Base-by-base conservation (phyloP, 2,797 vertebrate genomes). In the Clarias platycephalus region DNA sequence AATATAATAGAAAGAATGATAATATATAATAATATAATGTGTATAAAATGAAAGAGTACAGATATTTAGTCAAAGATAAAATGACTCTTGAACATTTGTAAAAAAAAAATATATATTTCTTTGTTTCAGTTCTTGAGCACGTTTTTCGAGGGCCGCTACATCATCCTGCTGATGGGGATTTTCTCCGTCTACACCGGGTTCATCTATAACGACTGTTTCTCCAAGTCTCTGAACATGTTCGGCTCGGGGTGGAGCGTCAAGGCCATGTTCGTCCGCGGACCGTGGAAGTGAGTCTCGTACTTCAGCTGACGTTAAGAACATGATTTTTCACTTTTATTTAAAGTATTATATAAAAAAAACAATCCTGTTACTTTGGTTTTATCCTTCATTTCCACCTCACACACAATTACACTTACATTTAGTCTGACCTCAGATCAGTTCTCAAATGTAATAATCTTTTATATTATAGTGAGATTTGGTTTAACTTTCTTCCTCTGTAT, bases 131-230 rank as follows among this genome's bases (percentile, higher is more conserved):
- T 99, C 91, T 93, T 95, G 95, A 97, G 96, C 88, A 97, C 95
- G 31, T 96, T 99, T 88, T 99, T 97, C 85, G 95, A 98, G 60
- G 98, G 98, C 0, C 95, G 98, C 1, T 99, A 99, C 0, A 97
- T 99, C 87, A 97, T 99, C 84, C 88, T 99, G 83, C 92, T 99
- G 92, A 99, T 99, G 98, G 98, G 98, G 10, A 85, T 99, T 53
- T 99, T 99, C 93, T 99, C 98, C 0, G 89, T 98, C 58, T 99
- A 99, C 90, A 99, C 98, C 1, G 98, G 98, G 34, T 91, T 99
- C 82, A 97, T 99, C 91, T 99, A 99, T 92, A 99, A 99, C 6
- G 98, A 99, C 93, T 99, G 98, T 74, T 99, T 99, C 92, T 99
- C 98, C n/a, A 99, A 99, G 92, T 99, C 97, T 0, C 80, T 99